phyloP scores from a whole-genome alignment of 2,113 vertebrate species.

The Vicugna pacos region DNA sequence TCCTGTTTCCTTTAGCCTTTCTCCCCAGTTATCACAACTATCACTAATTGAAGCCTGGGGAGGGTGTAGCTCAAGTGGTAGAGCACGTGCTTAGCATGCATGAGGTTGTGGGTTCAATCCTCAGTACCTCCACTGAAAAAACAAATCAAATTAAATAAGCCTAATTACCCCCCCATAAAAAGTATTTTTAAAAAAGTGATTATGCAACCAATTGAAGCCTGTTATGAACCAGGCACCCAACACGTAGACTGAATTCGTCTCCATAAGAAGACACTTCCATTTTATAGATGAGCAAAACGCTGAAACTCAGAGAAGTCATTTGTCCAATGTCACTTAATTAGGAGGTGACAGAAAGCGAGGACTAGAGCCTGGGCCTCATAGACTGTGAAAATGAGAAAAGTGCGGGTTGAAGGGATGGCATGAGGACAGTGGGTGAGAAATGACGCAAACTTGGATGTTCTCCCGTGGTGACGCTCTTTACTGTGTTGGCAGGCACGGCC shows the following conservation, averaged over 20 bases:
- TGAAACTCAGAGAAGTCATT: neutral
- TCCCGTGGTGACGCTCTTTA: neutral
- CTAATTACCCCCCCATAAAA: too few relatives aligned
- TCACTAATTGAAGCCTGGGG: neutral
- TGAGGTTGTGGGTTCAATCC: too few relatives aligned
- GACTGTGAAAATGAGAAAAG: constrained; percentile 4
- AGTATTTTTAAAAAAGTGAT: too few relatives aligned
- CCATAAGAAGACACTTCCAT: neutral
- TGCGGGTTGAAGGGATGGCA: neutral
- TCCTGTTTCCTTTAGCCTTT: neutral
- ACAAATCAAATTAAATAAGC: too few relatives aligned
- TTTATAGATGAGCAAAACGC: neutral
- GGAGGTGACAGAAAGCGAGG: neutral
- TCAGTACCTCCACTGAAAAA: too few relatives aligned
- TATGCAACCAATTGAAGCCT: neutral
- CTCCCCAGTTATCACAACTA: neutral
- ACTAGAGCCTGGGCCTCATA: neutral
- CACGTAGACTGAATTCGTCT: neutral
- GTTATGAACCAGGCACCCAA: neutral
- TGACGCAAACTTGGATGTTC: neutral
- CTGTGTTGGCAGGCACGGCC: neutral
- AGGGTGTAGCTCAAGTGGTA: too few relatives aligned
- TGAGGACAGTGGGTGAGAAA: neutral
- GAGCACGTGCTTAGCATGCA: too few relatives aligned
- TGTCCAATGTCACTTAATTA: constrained; percentile 2